Percentiles rank a stretch among this genome's conserved stretches.
These are phyloP conservation scores for Semotilus atromaculatus DNA, from an alignment of 2,797 vertebrate genomes.

Conservation along the genomic window DNA sequence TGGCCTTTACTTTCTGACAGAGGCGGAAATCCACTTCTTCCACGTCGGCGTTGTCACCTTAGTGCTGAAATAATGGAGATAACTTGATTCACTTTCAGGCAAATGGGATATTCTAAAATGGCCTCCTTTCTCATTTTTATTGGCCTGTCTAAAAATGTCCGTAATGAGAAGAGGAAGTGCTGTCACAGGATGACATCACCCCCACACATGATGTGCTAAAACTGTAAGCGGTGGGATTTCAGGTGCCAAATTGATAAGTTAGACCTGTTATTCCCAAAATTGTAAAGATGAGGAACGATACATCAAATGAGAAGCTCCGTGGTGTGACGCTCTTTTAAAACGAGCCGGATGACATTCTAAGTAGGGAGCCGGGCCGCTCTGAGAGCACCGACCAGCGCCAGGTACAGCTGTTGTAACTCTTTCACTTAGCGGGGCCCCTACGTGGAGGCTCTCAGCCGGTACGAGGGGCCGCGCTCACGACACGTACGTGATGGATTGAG, in stretches of 20 bases:
- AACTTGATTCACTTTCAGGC: conserved; percentile 49
- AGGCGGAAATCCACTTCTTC: background rate
- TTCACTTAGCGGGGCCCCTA: conserved; percentile 65
- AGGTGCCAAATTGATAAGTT: conserved; percentile 57
- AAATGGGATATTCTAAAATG: conserved; percentile 50
- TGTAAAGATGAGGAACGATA: conserved; percentile 57
- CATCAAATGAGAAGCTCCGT: conserved; percentile 52
- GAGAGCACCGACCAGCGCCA: conserved; percentile 54
- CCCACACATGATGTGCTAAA: conserved; percentile 50
- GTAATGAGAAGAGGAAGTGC: conserved; percentile 49
- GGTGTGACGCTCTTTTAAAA: conserved; percentile 53
- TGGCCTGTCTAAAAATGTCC: conserved; percentile 57
- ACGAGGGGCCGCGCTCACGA: conserved; percentile 50
- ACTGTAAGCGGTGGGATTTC: conserved; percentile 49
- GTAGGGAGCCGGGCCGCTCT: conserved; percentile 49
- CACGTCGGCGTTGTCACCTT: conserved; percentile 17
- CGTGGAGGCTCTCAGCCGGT: conserved; percentile 60
- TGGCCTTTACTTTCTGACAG: conserved; percentile 9
- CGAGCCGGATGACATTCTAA: conserved; percentile 54
- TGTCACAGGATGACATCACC: conserved; percentile 55
- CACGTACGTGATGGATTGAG: conserved; percentile 63
- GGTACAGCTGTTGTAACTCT: conserved; percentile 66
- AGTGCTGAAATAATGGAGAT: conserved; percentile 46
- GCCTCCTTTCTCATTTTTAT: conserved; percentile 56
- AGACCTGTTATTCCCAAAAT: conserved; percentile 58